Percentiles rank a stretch among this genome's conserved stretches.
Evolutionary conservation across 2,113 vertebrate genomes (phyloP).

Genomic region (Rhea pennata): DNA sequence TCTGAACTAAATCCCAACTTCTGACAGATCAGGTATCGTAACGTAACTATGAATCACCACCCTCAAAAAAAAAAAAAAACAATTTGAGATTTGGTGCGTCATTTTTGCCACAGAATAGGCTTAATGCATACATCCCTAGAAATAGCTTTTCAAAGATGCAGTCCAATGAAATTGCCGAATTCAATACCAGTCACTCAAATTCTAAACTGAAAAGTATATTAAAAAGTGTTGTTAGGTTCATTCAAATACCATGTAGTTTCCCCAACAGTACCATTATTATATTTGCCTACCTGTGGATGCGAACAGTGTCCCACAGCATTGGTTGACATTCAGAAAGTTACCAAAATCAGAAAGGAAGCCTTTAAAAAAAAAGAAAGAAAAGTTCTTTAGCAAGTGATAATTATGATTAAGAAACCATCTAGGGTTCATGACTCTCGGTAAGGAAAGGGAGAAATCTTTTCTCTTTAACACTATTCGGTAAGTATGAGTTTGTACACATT

Average conservation of each 20-base stretch:
- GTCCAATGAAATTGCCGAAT: background rate
- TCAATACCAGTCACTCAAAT: background rate
- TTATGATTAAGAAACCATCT: rapidly evolving
- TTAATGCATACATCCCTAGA: background rate
- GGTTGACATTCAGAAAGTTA: background rate
- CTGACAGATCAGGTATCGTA: background rate
- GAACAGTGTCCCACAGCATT: background rate
- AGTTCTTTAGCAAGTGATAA: background rate
- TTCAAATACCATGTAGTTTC: background rate
- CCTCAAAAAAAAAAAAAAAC: background rate
- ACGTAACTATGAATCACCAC: background rate
- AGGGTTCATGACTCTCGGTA: background rate
- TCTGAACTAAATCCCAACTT: background rate
- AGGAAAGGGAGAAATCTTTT: background rate
- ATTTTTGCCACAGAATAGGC: background rate
- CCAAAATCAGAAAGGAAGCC: background rate
- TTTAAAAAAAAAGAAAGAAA: background rate
- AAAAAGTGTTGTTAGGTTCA: background rate
- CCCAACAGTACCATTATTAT: background rate
- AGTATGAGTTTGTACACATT: background rate
- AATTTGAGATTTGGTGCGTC: too few relatives aligned
- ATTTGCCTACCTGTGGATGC: background rate
- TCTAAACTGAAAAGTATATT: too few relatives aligned
- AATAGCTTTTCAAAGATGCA: background rate
- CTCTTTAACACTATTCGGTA: background rate